Evolutionary conservation across 1,140 invertebrate genomes (phyloP).

Genomic region (Myzus persicae): DNA sequence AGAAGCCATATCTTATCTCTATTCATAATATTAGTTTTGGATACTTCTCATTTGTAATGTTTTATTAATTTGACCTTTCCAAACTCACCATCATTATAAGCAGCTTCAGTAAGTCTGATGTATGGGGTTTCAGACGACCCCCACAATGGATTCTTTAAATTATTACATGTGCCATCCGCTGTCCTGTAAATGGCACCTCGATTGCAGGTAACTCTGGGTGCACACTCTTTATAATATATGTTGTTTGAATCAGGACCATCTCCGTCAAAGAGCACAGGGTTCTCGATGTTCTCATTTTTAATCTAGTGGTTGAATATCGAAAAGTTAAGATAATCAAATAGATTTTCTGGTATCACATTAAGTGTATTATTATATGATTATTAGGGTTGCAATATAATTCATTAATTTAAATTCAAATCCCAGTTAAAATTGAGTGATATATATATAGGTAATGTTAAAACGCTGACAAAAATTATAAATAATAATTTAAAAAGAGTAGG

Average conservation of each 20-base stretch:
- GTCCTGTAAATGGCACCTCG: conserved; percentile 71
- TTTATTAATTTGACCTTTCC: not conserved
- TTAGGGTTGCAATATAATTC: not conserved
- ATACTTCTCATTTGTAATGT: not conserved
- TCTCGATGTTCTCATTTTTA: not conserved
- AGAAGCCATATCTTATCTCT: not conserved
- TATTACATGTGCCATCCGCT: conserved; percentile 87
- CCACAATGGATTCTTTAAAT: conserved; percentile 74
- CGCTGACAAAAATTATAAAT: not conserved
- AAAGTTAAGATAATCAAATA: not conserved
- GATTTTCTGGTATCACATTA: not conserved
- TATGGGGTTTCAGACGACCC: conserved; percentile 79
- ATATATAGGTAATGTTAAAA: too few relatives aligned
- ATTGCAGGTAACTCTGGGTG: not conserved
- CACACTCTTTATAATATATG: not conserved
- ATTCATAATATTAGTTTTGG: not conserved
- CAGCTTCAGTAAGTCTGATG: conserved; percentile 59
- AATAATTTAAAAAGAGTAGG: not conserved
- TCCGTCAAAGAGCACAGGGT: not conserved
- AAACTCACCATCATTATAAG: conserved; percentile 28
- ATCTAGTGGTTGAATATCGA: not conserved
- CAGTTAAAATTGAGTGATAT: not conserved
- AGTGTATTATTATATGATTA: not conserved
- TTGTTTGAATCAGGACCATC: not conserved
- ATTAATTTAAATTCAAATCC: too few relatives aligned